A percentile compares a stretch with the other conserved stretches of the same genome.
These are phyloP conservation scores for Apotomis turbidana DNA, from an alignment of 2,888 invertebrate species.

Conservation along the genomic window DNA sequence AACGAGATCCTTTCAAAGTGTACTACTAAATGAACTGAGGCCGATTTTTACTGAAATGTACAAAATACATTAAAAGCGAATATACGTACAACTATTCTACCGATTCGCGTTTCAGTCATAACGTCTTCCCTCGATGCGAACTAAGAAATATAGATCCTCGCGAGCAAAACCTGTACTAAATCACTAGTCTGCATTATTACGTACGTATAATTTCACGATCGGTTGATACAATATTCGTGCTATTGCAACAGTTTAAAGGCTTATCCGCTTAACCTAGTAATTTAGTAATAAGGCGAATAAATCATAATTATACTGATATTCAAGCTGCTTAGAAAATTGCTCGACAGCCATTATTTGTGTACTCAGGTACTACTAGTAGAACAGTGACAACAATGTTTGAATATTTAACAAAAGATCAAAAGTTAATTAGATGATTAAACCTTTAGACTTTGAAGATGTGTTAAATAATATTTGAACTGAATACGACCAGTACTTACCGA, in stretches of 20 bases:
- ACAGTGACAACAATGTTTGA: not conserved
- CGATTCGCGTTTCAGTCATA: conserved; percentile 78
- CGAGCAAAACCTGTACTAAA: conserved; percentile 81
- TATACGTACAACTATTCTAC: conserved; percentile 61
- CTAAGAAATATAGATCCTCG: conserved; percentile 81
- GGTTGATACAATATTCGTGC: conserved; percentile 48
- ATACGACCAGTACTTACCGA: not conserved
- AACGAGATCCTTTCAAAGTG: no score
- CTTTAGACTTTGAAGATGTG: not conserved
- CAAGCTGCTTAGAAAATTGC: conserved; percentile 22
- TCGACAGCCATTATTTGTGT: not conserved
- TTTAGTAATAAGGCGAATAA: conserved; percentile 35
- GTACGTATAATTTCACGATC: conserved; percentile 59
- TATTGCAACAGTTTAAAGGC: conserved; percentile 41
- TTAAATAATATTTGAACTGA: not conserved
- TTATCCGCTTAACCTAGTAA: conserved; percentile 40
- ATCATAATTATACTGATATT: conserved; percentile 38
- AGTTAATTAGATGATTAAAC: not conserved
- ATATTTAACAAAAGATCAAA: not conserved
- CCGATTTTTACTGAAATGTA: not conserved
- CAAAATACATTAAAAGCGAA: not conserved
- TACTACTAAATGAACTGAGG: not conserved
- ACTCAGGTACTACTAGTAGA: not conserved
- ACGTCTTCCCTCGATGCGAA: conserved; percentile 81
- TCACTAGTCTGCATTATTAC: conserved; percentile 79